Base-by-base conservation (phyloP, 2,113 vertebrate genomes). In the Centropristis striata region DNA sequence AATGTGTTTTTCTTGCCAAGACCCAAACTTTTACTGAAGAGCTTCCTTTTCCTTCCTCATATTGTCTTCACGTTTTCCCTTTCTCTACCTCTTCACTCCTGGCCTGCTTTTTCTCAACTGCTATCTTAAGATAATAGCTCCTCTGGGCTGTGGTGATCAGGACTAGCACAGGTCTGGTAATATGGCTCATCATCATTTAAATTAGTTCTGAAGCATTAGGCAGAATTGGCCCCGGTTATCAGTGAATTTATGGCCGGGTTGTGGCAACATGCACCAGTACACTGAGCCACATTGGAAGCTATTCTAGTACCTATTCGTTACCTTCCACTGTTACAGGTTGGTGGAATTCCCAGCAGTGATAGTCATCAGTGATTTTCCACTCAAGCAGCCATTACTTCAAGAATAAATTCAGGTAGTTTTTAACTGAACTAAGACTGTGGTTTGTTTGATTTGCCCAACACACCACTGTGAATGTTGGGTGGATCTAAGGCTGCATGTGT, bases 131-230 rank as follows among this genome's bases (percentile, higher is more conserved):
- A 28, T 32, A 36, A n/a, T 32, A 32, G 44, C 44, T 65, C 44
- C 44, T 47, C 44, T 5, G 25, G 18, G 27, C 63, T 28, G 25
- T n/a, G 16, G 70, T 76, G 39, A 50, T 76, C 59, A 69, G 15
- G 41, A 42, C 21, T 10, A 60, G 32, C 49, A 9, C n/a, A 39
- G 60, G 36, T 68, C 58, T 61, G 27, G 14, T 73, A 47, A 69
- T 82, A 37, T 21, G 49, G 25, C 78, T 87, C 70, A 90, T 82
- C 73, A 74, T 81, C 74, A 80, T 88, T 88, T 82, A 67, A 81
- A 89, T 89, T 69, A 90, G 83, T 89, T 92, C 84, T 89, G 78
- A 88, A 71, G 66, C 90, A 90, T 90, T 90, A 84, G 41, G 18
- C 86, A 81, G 84, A 84, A 86, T 80, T 78, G 80, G 84, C 58